Evolutionary conservation across 2,888 invertebrate genomes (phyloP).

Genomic region (Sinodicranocentrus sp.): DNA sequence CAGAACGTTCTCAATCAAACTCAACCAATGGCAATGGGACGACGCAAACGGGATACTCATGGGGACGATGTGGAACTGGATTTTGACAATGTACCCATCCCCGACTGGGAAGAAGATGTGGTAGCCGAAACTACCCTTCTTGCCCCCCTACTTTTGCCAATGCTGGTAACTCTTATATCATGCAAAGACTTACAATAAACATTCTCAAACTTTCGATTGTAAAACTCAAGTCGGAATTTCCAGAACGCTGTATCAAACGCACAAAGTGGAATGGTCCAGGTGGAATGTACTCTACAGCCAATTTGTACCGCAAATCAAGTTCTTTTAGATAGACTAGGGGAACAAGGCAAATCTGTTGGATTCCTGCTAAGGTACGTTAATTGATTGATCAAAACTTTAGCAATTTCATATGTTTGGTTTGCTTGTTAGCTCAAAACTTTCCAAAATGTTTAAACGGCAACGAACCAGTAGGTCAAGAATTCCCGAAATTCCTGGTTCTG

Average conservation of each 20-base stretch:
- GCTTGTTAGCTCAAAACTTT: slow-evolving; percentile 17
- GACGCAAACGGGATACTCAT: slow-evolving; percentile 22
- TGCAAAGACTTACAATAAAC: not conserved
- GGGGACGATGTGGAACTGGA: not conserved
- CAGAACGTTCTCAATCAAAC: slow-evolving; percentile 61
- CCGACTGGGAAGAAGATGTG: slow-evolving; percentile 14
- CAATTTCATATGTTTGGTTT: not conserved
- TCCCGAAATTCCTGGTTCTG: not conserved
- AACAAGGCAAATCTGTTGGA: slow-evolving; percentile 61
- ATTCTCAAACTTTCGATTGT: not conserved
- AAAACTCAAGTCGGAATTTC: not conserved
- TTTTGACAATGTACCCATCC: slow-evolving; percentile 6
- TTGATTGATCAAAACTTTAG: not conserved
- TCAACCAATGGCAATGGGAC: too few relatives aligned
- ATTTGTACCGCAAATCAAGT: slow-evolving; percentile 70
- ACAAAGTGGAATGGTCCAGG: slow-evolving; percentile 63
- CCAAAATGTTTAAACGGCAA: slow-evolving; percentile 8
- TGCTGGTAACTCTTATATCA: slow-evolving; percentile 9
- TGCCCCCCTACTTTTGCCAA: slow-evolving; percentile 22
- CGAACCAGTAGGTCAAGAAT: not conserved
- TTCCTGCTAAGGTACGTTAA: slow-evolving; percentile 45
- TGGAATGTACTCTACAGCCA: slow-evolving; percentile 67
- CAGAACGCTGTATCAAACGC: slow-evolving; percentile 72
- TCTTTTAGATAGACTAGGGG: slow-evolving; percentile 60
- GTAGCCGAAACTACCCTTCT: slow-evolving; percentile 1